Base-by-base conservation (phyloP, 2,797 vertebrate genomes). In the Nannoperca obscura region DNA sequence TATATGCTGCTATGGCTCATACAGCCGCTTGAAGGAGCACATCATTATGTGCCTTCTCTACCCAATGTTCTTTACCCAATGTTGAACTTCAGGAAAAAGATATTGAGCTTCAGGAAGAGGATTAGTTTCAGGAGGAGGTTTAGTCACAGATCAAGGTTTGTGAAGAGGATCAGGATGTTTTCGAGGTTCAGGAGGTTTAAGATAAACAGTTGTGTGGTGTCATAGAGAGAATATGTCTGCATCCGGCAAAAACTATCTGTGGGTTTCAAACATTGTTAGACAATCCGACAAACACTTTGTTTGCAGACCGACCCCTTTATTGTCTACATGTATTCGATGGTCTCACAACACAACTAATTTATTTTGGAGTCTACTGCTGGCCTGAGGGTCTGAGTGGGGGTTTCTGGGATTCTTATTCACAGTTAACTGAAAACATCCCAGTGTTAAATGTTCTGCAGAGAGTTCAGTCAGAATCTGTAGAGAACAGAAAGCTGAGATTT, bases 401-500 rank as follows among this genome's bases (percentile, higher is more conserved):
- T 4, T n/a, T 42, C 13, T 19, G 42, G 7, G 32, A 15, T 15
- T 15, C 7, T 1, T 7, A 44, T 14, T 44, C 2, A 54, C 1
- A 3, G 42, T 15, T 34, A 52, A 50, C 14, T 52, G 49, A 20
- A 62, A 30, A 27, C 8, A 12, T 61, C 55, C 32, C 30, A 67
- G 12, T 15, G 20, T 63, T 77, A 20, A 14, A 19, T 59, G 78
- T 82, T 88, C 79, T 85, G 69, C 40, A 78, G 71, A 65, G 76
- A 77, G 20, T 61, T 81, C 54, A 36, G 10, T 61, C 15, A 59
- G 32, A 46, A 17, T 75, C 40, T 74, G 58, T 61, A 27, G 54
- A 60, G 47, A 75, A 53, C 38, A 36, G 12, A 68, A 50, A 67
- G 34, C 52, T 76, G 63, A 81, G 69, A 70, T 75, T 84, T 50